These are phyloP conservation scores for Malurus cyaneus DNA, from an alignment of 2,113 vertebrate species.

Conservation along the genomic window DNA sequence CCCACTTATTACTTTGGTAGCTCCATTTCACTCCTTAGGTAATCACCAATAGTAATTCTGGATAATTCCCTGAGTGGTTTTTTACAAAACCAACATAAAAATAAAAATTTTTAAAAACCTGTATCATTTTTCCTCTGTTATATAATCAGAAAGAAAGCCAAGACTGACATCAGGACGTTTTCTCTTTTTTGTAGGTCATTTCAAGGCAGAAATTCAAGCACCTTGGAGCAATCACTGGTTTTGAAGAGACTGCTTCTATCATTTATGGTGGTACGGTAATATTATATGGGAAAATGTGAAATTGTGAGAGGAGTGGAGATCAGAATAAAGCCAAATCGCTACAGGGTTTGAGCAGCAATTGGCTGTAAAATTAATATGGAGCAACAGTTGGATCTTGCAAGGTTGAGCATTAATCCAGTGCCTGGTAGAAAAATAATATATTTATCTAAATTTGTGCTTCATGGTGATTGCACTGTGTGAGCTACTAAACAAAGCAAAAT, in stretches of 20 bases:
- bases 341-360: constrained; percentile 40
- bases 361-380: constrained; percentile 50
- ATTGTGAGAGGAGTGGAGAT: constrained; percentile 1
- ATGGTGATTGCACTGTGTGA: neutral
- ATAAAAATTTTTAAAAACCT: neutral
- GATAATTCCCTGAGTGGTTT: neutral
- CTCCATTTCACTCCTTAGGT: neutral
- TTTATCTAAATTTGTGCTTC: constrained; percentile 30
- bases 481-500: neutral
- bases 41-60: neutral
- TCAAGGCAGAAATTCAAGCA: constrained; percentile 45
- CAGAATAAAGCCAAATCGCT: constrained; percentile 50
- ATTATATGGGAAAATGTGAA: constrained; percentile 55
- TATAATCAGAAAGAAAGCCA: constrained; percentile 38
- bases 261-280: constrained; percentile 37
- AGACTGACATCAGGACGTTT: constrained; percentile 19
- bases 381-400: constrained; percentile 22
- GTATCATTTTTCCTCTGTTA: neutral
- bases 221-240: constrained; percentile 39
- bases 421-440: constrained; percentile 22
- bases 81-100: constrained; percentile 22
- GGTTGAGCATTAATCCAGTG: constrained; percentile 24
- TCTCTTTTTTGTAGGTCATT: constrained; percentile 22
- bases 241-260: constrained; percentile 59
- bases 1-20: neutral